These are phyloP conservation scores for Parasteatoda lunata DNA, from an alignment of 2,888 invertebrate species.

Conservation along the genomic window DNA sequence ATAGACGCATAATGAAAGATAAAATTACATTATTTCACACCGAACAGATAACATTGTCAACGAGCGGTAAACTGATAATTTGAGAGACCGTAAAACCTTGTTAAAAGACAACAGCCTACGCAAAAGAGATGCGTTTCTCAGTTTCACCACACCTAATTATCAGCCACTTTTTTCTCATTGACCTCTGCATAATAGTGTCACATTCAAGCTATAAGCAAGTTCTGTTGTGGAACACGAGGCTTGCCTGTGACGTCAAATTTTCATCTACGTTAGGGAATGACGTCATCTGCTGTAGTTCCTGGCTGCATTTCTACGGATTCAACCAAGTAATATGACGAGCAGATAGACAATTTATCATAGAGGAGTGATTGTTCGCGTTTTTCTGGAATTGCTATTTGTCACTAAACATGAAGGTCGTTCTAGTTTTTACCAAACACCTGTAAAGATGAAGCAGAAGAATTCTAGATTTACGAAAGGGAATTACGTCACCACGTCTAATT, in stretches of 20 bases:
- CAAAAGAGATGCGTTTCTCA: not conserved
- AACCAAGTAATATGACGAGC: not conserved
- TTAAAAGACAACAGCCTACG: slow-evolving; percentile 4
- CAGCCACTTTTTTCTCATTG: slow-evolving; percentile 16
- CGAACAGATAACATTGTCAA: not conserved
- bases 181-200: slow-evolving; percentile 16
- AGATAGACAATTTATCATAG: not conserved
- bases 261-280: not conserved
- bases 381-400: slow-evolving; percentile 1
- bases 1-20: too few species aligned
- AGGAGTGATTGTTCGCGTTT: not conserved
- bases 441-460: not conserved
- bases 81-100: slow-evolving; percentile 11
- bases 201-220: slow-evolving; percentile 3
- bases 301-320: not conserved
- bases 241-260: slow-evolving; percentile 18
- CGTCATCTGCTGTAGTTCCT: not conserved
- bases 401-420: slow-evolving; percentile 1
- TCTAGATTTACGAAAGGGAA: not conserved
- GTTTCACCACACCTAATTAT: slow-evolving; percentile 19
- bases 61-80: slow-evolving; percentile 2
- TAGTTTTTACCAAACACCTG: not conserved
- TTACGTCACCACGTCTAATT: not conserved
- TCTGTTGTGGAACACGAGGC: not conserved
- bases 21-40: too few species aligned